Conservation (phyloP, 2,797 vertebrate species). For the Propithecus deckenii region DNA sequence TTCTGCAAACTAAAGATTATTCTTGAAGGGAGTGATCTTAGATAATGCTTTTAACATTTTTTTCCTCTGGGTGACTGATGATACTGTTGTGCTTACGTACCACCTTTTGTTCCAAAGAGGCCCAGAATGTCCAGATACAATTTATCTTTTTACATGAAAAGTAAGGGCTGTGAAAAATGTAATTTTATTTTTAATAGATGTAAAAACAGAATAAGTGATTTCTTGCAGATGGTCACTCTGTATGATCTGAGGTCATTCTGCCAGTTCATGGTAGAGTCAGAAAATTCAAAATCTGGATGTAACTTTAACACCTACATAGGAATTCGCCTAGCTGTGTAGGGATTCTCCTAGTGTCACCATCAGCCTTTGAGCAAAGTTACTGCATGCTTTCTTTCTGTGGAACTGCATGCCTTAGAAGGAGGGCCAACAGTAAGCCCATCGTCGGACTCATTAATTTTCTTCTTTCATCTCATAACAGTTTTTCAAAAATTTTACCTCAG, state of each 20-base stretch:
- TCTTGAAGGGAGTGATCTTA: slow-evolving; percentile 48
- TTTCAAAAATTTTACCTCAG: not conserved
- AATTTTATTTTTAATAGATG: not conserved
- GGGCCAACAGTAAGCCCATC: not conserved
- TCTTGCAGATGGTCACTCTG: not conserved
- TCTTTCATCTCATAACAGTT: not conserved
- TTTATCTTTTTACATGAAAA: not conserved
- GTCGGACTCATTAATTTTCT: not conserved
- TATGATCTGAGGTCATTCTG: not conserved
- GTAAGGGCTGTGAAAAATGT: not conserved
- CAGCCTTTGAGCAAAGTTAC: not conserved
- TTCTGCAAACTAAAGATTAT: slow-evolving; percentile 72
- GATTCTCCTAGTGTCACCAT: not conserved
- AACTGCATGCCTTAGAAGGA: not conserved
- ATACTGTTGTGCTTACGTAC: not conserved
- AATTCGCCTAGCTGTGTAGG: not conserved
- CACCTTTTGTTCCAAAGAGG: not conserved
- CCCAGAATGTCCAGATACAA: not conserved
- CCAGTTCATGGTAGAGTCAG: not conserved
- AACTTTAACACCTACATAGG: not conserved
- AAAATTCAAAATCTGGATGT: not conserved
- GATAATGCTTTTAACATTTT: slow-evolving; percentile 25
- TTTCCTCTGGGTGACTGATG: not conserved
- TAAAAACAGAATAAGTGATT: not conserved
- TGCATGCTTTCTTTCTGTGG: not conserved